Evolutionary conservation across 2,797 vertebrate species (phyloP), one percentile per base, ranked within the genome.

Genomic region (Falco naumanni): DNA sequence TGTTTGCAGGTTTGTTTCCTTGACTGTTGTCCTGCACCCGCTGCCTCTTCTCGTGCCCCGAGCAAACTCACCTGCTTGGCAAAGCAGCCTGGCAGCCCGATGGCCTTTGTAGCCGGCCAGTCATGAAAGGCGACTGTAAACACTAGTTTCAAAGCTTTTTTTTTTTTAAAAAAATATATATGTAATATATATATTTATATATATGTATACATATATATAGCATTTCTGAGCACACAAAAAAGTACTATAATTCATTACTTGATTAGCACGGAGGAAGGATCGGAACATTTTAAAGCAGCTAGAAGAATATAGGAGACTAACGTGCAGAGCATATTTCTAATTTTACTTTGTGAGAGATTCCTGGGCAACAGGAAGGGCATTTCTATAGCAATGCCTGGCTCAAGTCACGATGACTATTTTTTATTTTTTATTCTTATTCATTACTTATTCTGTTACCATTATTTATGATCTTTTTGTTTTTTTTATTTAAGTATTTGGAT

Each of bases 1-100:
- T 51, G 70, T 76, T 93, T 95, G 95, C 93, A 94, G 89, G 48
- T 95, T 80, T 86, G 93, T 94, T 96, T 60, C 90, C 93, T 25
- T 22, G 72, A 65, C 96, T 86, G 89, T 93, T 79, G 81, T 89
- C 93, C 97, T 80, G 94, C 96, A 59, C 94, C 96, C 97, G 66
- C 96, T 92, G 95, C 98, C 97, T 98, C 97, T 96, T 96, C 98
- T 96, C 68, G 74, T 94, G 95, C 91, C 95, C 97, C 80, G 54
- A 75, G 96, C 95, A 97, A 96, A 97, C 97, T 3, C 16, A 8
- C 26, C 31, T 51, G 19, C 88, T 37, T 51, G 15, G 50, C 48
- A 11, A 41, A 65, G 88, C 20, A 28, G 79, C 90, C 64, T 8
- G 60, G 78, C 68, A 29, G 48, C 77, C 59, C 80, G 16, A 11